phyloP scores from a whole-genome alignment of 2,797 vertebrate species.

The Loriculus beryllinus region DNA sequence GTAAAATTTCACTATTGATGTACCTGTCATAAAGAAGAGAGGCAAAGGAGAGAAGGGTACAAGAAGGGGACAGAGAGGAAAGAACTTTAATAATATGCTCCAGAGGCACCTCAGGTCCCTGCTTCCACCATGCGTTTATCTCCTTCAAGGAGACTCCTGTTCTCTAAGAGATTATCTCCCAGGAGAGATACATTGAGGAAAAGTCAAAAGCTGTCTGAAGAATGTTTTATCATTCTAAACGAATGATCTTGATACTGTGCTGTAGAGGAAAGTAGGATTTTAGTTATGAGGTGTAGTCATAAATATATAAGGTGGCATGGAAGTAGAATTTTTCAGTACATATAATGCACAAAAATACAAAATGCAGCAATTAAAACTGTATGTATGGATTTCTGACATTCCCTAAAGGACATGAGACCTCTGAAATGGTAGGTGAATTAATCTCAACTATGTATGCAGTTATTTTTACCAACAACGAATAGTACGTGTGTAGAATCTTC shows the following conservation, averaged over 20 bases:
- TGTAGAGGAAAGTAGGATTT: not conserved
- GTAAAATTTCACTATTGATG: conserved; percentile 3
- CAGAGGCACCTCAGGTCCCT: not conserved
- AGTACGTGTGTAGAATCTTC: not conserved
- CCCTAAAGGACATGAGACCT: not conserved
- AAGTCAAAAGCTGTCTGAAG: conserved; percentile 7
- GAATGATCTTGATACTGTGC: not conserved
- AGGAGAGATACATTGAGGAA: accelerated
- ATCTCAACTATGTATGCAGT: not conserved
- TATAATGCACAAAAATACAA: not conserved
- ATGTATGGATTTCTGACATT: not conserved
- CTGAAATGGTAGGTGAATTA: conserved; percentile 2
- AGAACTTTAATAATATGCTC: not conserved
- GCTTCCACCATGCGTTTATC: not conserved
- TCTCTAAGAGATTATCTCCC: not conserved
- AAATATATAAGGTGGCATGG: not conserved
- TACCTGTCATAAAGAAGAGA: not conserved
- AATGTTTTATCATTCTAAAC: not conserved
- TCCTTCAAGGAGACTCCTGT: not conserved
- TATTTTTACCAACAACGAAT: conserved; percentile 37
- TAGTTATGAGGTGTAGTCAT: not conserved
- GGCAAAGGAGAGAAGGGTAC: not conserved
- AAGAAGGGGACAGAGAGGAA: not conserved
- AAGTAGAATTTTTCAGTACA: not conserved
- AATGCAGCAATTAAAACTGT: not conserved